phyloP scores from a whole-genome alignment of 1,140 invertebrate species.

The Helicoverpa armigera region DNA sequence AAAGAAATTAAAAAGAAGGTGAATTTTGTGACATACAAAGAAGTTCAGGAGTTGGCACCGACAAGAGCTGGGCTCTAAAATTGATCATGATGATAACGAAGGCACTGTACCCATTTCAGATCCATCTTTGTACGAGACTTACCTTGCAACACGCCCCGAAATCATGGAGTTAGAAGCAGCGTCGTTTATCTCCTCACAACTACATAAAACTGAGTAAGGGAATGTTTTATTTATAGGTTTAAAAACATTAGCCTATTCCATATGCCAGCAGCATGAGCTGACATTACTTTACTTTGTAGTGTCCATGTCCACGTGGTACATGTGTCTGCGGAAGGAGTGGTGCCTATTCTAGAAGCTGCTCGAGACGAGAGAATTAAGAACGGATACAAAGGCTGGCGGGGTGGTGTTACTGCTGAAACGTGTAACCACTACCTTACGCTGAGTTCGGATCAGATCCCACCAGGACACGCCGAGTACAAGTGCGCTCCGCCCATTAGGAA shows the following conservation, averaged over 20 bases:
- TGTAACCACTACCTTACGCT: conserved; percentile 91
- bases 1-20: no score
- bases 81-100: background rate
- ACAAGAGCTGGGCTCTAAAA: background rate
- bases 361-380: conserved; percentile 63
- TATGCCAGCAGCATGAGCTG: background rate
- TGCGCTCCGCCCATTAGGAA: conserved; percentile 91
- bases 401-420: conserved; percentile 89
- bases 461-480: conserved; percentile 89
- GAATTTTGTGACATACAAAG: background rate
- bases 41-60: background rate
- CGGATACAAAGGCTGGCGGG: conserved; percentile 71
- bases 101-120: conserved; percentile 71
- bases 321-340: conserved; percentile 88
- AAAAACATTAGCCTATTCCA: background rate
- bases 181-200: conserved; percentile 86
- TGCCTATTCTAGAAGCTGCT: conserved; percentile 73
- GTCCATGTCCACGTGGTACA: conserved; percentile 91
- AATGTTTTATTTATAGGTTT: background rate
- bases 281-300: conserved; percentile 68
- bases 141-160: conserved; percentile 88
- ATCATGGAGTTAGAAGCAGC: conserved; percentile 90
- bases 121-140: conserved; percentile 88
- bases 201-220: conserved; percentile 85
- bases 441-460: conserved; percentile 88